Conservation (phyloP, 1,140 invertebrate species). For the Drosophila navojoa region DNA sequence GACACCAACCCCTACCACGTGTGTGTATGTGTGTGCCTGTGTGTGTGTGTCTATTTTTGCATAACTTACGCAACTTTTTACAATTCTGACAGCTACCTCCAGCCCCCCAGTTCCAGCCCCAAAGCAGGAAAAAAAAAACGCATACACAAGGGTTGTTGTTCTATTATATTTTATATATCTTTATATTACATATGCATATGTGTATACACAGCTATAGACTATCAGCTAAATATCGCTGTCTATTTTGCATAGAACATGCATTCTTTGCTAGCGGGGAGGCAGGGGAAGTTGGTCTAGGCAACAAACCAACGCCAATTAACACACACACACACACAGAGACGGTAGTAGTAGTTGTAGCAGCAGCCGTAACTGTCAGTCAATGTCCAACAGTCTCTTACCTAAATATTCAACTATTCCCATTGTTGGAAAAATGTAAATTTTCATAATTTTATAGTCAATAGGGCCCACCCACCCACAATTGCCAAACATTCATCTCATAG, state of each 20-base stretch:
- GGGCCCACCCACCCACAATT: not conserved
- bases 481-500: conserved; percentile 15
- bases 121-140: conserved; percentile 3
- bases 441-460: conserved; percentile 76
- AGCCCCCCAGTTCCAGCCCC: not conserved
- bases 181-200: conserved; percentile 4
- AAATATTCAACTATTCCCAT: conserved; percentile 42
- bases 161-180: conserved; percentile 43
- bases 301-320: conserved; percentile 47
- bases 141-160: conserved; percentile 49
- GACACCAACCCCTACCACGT: conserved; percentile 21
- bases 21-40: conserved; percentile 6
- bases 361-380: conserved; percentile 39
- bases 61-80: conserved; percentile 62
- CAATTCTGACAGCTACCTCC: conserved; percentile 43
- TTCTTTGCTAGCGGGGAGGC: not conserved
- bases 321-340: not conserved
- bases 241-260: conserved; percentile 22
- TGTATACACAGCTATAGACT: conserved; percentile 34
- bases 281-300: not conserved
- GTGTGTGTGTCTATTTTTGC: conserved; percentile 52
- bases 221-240: conserved; percentile 34
- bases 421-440: conserved; percentile 74
- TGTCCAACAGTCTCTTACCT: conserved; percentile 30
- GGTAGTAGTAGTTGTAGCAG: too few relatives aligned